Base-by-base conservation (phyloP, 2,888 invertebrate genomes). In the Heliconius charithonia region DNA sequence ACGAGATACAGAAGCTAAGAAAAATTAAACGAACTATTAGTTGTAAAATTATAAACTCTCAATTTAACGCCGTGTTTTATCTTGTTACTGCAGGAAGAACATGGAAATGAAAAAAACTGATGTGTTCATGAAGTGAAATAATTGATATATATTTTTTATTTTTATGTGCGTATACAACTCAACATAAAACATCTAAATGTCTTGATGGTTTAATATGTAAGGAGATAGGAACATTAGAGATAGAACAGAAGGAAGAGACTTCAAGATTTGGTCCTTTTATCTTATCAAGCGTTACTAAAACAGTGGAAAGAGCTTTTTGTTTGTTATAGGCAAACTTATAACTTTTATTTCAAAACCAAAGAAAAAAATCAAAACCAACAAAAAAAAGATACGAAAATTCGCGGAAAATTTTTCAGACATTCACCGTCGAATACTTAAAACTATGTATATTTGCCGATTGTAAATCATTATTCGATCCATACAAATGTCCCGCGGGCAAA, bases 381-480 rank as follows among this genome's bases (percentile, higher is more conserved):
- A 56, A 72, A 56, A 77, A 67, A 67, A 41, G 6, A 6, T 7
- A 10, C 10, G 32, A 62, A 73, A 62, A 25, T 41, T 25, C 59
- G 56, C 25, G 27, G 9, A 25, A 73, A 77, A 37, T 73, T 45
- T 67, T 77, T 63, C 63, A 65, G 62, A 25, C n/a, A 70, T 41
- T 13, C 67, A 37, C 27, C 37, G 25, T 41, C 25, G 73, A 41
- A 59, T 41, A 56, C 72, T 65, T 25, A 72, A 77, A 77, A 66
- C 77, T 66, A 67, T 77, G 51, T 73, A 12, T 72, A 73, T 65
- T 12, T 79, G 71, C 71, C 73, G 79, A 76, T 78, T 90, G 93
- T 93, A 92, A 92, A 93, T 93, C 93, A 93, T 94, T 93, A 93
- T 92, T 93, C 93, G 87, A 86, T 84, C 93, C 90, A 94, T 94